Evolutionary conservation across 2,888 invertebrate genomes (phyloP).

Genomic region (Hedychridium roseum): DNA sequence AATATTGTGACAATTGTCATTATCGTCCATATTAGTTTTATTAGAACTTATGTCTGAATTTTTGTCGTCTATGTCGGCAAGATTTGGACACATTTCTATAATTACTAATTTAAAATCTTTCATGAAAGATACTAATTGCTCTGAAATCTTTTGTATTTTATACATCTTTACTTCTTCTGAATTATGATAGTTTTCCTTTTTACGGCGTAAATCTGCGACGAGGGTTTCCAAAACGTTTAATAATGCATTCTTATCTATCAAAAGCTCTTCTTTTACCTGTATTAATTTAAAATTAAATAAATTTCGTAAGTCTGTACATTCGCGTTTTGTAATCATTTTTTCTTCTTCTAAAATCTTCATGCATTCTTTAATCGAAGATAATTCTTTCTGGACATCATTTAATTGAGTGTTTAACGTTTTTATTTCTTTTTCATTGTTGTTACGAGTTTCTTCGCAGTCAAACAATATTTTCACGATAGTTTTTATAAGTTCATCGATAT

Average conservation of each 20-base stretch:
- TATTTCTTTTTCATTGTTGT: conserved; percentile 8
- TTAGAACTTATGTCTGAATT: too few species aligned
- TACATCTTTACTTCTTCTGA: conserved; percentile 13
- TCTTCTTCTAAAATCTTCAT: background rate
- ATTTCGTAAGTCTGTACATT: background rate
- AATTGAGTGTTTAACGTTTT: conserved; percentile 1
- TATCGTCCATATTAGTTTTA: background rate
- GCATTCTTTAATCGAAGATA: conserved; percentile 5
- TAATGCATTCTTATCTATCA: background rate
- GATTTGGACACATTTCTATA: conserved; percentile 4
- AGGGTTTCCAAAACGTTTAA: background rate
- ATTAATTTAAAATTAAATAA: too few species aligned
- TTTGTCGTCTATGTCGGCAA: conserved; percentile 10
- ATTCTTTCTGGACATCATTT: conserved; percentile 1
- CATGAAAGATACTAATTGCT: conserved; percentile 17
- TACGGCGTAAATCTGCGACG: conserved; percentile 5
- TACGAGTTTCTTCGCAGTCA: conserved; percentile 12
- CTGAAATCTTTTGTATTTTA: conserved; percentile 21
- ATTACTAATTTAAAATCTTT: conserved; percentile 23
- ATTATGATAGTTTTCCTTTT: conserved; percentile 36
- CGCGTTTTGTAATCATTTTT: background rate
- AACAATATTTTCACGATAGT: conserved; percentile 17
- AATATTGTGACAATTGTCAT: conserved; percentile 14
- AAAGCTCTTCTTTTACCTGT: background rate
- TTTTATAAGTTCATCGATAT: conserved; percentile 20